Evolutionary conservation across 2,113 vertebrate species (phyloP), one percentile per base, ranked within the genome.

Genomic region (Deroptyus accipitrinus): DNA sequence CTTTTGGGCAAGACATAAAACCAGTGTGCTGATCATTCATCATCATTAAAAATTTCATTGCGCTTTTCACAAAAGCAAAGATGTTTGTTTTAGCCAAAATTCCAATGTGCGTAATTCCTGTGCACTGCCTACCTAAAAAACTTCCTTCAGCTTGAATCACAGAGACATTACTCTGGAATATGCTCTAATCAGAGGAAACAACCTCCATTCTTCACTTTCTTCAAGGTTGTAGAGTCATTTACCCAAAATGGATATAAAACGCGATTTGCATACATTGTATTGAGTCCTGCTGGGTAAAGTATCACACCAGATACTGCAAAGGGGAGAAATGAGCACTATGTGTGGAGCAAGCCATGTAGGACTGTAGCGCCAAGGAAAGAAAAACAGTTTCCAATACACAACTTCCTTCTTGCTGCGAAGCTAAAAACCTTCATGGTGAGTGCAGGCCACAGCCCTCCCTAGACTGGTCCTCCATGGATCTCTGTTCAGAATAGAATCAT

Each of bases 1-100:
- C 81, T 83, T 81, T 81, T 37, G 74, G 83, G 78, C 86, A 95
- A 90, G 95, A 88, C 42, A 80, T 91, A 81, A 94, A 95, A 80
- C 63, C 66, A 86, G 66, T 11, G 42, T 18, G n/a, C 52, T 66
- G 76, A 67, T 80, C 90, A 86, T 91, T 57, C 73, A 74, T 79
- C 82, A 92, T 70, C 31, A 16, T 91, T 78, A 83, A 90, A 94
- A 91, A 80, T 62, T 62, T 78, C 61, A 57, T 2, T 73, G 86
- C 67, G 17, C 72, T 92, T 95, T 76, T 68, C 55, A 92, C 59
- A 93, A 86, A 90, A 87, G 49, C 20, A 33, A 86, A 62, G 17
- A 30, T 46, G 27, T n/a, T 77, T 89, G 73, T 23, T 55, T 27
- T 7, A 76, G 77, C 44, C 51, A 85, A 74, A 94, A 86, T 85